These are phyloP conservation scores for Lithophane semibrunnea DNA, from an alignment of 2,888 invertebrate species.

Conservation along the genomic window DNA sequence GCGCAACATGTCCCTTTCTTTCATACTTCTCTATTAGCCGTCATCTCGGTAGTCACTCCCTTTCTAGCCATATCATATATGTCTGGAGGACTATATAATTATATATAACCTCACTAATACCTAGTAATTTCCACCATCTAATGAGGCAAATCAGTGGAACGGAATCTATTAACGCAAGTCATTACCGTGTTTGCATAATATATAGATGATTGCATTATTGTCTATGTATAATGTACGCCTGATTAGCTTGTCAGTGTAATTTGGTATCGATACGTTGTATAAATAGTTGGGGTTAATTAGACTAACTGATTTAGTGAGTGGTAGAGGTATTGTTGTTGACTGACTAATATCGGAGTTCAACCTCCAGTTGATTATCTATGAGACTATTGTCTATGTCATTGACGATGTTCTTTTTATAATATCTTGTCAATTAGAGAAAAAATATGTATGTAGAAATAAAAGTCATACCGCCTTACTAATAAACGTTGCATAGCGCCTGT, in stretches of 20 bases:
- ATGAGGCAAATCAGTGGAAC: conserved; percentile 73
- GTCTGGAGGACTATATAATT: too few relatives aligned
- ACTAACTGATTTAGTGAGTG: conserved; percentile 14
- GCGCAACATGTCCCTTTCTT: too few relatives aligned
- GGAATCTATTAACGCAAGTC: conserved; percentile 74
- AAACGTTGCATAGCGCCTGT: too few relatives aligned
- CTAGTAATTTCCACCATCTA: conserved; percentile 66
- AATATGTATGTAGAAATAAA: too few relatives aligned
- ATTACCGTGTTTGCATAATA: conserved; percentile 70
- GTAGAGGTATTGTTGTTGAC: neutral
- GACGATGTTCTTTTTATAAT: too few relatives aligned
- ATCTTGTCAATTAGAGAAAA: too few relatives aligned
- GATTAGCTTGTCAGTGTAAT: conserved; percentile 62
- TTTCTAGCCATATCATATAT: too few relatives aligned
- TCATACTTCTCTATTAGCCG: too few relatives aligned
- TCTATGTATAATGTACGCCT: conserved; percentile 54
- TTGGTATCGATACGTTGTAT: conserved; percentile 49
- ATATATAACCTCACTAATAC: conserved; percentile 36
- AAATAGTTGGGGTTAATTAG: conserved; percentile 44
- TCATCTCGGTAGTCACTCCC: too few relatives aligned
- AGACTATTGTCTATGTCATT: too few relatives aligned
- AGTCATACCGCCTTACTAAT: too few relatives aligned
- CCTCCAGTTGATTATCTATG: too few relatives aligned
- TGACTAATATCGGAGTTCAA: neutral
- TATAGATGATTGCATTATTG: conserved; percentile 64